A percentile compares a stretch with the other conserved stretches of the same genome.
These are phyloP conservation scores for Champsocephalus gunnari DNA, from an alignment of 2,797 vertebrate genomes.

Conservation along the genomic window DNA sequence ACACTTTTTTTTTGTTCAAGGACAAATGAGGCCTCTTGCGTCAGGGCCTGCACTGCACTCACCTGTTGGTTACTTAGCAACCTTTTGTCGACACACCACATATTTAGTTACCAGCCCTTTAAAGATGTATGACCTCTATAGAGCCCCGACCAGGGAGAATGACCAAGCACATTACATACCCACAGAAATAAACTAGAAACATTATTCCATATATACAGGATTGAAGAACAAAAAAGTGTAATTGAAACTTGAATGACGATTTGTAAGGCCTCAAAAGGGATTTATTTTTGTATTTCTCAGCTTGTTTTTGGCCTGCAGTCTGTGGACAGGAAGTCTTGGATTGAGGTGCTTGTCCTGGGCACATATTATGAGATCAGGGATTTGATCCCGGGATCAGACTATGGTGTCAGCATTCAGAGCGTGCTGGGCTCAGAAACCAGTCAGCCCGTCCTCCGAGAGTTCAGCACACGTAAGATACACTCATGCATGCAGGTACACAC, in stretches of 20 bases:
- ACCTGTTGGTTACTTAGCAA: slow-evolving; percentile 87
- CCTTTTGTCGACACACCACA: slow-evolving; percentile 75
- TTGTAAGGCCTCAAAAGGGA: neutral
- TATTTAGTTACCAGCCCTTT: slow-evolving; percentile 91
- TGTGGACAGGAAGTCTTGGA: slow-evolving; percentile 66
- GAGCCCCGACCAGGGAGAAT: slow-evolving; percentile 65
- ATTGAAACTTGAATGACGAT: neutral
- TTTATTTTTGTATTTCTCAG: slow-evolving; percentile 67
- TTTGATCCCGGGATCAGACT: slow-evolving; percentile 87
- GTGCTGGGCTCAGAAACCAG: slow-evolving; percentile 85
- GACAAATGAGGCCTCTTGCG: slow-evolving; percentile 68
- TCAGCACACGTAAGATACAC: slow-evolving; percentile 87
- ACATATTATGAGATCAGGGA: slow-evolving; percentile 83
- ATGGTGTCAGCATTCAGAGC: slow-evolving; percentile 86
- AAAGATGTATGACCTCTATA: slow-evolving; percentile 89
- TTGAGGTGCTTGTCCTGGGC: slow-evolving; percentile 59
- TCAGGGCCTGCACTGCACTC: slow-evolving; percentile 49
- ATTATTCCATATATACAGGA: neutral
- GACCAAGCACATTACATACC: slow-evolving; percentile 63
- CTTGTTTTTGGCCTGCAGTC: slow-evolving; percentile 74
- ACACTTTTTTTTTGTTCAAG: slow-evolving; percentile 53
- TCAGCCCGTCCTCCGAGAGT: slow-evolving; percentile 75
- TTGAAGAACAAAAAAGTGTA: neutral
- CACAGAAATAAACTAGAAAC: slow-evolving; percentile 3
- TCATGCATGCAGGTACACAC: slow-evolving; percentile 9